phyloP scores from a whole-genome alignment of 2,113 vertebrate species.

The Dasyurus viverrinus region DNA sequence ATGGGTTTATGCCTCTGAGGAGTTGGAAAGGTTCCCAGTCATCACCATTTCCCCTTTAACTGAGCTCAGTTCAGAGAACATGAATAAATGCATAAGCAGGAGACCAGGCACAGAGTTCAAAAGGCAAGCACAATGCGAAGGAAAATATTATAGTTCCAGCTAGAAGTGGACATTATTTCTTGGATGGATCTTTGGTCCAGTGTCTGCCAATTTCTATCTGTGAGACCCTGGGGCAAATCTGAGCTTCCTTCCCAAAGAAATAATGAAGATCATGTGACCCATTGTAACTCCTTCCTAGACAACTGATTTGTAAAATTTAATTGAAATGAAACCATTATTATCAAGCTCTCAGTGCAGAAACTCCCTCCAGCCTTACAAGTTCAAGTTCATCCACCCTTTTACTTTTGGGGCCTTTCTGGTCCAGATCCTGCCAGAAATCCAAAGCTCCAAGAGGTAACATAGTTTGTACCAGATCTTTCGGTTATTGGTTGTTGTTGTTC shows the following conservation, averaged over 20 bases:
- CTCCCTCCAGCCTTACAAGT: background rate
- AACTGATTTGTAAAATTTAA: background rate
- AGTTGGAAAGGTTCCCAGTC: background rate
- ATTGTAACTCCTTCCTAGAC: background rate
- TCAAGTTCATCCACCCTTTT: background rate
- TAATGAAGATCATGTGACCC: background rate
- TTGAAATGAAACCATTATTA: background rate
- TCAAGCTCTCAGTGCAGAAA: background rate
- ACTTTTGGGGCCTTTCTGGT: background rate
- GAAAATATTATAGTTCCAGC: no score
- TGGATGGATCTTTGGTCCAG: accelerated
- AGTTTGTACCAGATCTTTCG: background rate
- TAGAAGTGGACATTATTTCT: no score
- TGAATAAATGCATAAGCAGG: background rate
- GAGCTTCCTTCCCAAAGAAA: background rate
- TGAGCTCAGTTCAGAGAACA: background rate
- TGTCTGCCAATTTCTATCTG: background rate
- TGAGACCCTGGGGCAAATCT: background rate
- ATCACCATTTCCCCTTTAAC: background rate
- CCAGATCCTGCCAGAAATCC: background rate
- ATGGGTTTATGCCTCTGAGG: accelerated
- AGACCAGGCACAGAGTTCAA: background rate
- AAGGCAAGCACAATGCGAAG: accelerated
- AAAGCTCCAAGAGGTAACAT: background rate
- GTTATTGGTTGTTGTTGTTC: background rate